phyloP scores from a whole-genome alignment of 1,140 invertebrate genomes.

The Sesamia nonagrioides region DNA sequence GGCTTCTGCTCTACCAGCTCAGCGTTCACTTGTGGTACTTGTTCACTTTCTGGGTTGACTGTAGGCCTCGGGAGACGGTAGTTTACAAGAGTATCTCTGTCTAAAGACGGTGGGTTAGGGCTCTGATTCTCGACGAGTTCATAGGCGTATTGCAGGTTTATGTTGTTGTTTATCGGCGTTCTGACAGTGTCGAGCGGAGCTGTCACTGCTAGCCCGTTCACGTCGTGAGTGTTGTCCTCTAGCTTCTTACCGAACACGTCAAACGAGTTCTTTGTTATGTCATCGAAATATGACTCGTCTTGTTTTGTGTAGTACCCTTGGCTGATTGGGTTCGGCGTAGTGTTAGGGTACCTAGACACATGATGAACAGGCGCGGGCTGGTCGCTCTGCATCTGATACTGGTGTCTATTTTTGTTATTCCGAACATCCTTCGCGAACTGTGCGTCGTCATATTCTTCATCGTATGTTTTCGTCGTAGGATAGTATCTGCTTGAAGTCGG shows the following conservation, averaged over 20 bases:
- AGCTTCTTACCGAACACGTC: constrained; percentile 93
- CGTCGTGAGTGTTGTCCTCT: constrained; percentile 85
- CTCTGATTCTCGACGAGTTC: constrained; percentile 80
- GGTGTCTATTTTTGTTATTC: constrained; percentile 74
- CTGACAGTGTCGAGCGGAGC: constrained; percentile 79
- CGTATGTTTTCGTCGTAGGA: constrained; percentile 75
- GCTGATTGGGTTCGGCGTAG: constrained; percentile 89
- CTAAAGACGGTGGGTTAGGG: constrained; percentile 83
- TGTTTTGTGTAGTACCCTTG: constrained; percentile 91
- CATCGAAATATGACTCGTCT: constrained; percentile 91
- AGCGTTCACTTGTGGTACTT: constrained; percentile 64
- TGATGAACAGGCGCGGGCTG: constrained; percentile 71
- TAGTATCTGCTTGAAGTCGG: constrained; percentile 83
- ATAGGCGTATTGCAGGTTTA: constrained; percentile 79
- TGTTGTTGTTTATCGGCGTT: constrained; percentile 79
- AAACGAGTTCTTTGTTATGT: constrained; percentile 93
- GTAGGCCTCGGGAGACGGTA: constrained; percentile 88
- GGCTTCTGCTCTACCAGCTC: constrained; percentile 73
- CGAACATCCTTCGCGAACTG: constrained; percentile 65
- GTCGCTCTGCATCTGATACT: constrained; percentile 77
- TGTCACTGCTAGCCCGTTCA: constrained; percentile 86
- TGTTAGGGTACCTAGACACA: constrained; percentile 77
- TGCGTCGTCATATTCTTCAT: constrained; percentile 80
- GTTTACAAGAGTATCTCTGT: constrained; percentile 90
- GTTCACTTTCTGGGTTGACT: constrained; percentile 90